These are phyloP conservation scores for Bugula neritina DNA, from an alignment of 2,888 invertebrate genomes.

Conservation along the genomic window DNA sequence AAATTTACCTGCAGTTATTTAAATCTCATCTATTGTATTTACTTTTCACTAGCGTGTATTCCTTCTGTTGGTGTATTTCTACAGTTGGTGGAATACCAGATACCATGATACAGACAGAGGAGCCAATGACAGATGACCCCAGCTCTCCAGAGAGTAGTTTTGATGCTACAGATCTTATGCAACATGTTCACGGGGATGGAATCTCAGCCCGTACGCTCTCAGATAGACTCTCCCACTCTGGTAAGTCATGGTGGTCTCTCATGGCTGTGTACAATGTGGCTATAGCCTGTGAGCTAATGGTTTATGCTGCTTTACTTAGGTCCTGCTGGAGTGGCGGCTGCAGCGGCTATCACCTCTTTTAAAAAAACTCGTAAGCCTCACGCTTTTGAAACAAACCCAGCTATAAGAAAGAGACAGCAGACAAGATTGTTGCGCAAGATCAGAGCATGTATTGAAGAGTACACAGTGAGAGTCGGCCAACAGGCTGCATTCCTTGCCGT, in stretches of 20 bases:
- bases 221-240: conserved; percentile 7
- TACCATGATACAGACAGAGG: conserved; percentile 34
- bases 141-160: conserved; percentile 53
- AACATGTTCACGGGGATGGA: conserved; percentile 81
- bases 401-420: conserved; percentile 88
- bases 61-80: no score
- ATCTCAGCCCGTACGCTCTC: conserved; percentile 65
- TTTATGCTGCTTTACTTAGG: no score
- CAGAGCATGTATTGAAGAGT: conserved; percentile 67
- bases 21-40: no score
- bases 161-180: conserved; percentile 76
- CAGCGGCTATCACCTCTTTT: conserved; percentile 86
- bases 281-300: no score
- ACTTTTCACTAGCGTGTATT: no score
- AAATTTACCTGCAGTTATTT: no score
- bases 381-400: conserved; percentile 94
- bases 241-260: neutral
- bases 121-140: conserved; percentile 37
- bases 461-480: conserved; percentile 91
- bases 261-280: no score
- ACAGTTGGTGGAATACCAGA: conserved; percentile 43
- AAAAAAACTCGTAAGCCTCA: conserved; percentile 91
- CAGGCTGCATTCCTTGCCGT: conserved; percentile 93
- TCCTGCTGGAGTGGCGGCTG: conserved; percentile 91
- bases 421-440: conserved; percentile 69